Evolutionary conservation across 2,797 vertebrate genomes (phyloP), one percentile per base, ranked within the genome.

Genomic region (Acridotheres tristis): DNA sequence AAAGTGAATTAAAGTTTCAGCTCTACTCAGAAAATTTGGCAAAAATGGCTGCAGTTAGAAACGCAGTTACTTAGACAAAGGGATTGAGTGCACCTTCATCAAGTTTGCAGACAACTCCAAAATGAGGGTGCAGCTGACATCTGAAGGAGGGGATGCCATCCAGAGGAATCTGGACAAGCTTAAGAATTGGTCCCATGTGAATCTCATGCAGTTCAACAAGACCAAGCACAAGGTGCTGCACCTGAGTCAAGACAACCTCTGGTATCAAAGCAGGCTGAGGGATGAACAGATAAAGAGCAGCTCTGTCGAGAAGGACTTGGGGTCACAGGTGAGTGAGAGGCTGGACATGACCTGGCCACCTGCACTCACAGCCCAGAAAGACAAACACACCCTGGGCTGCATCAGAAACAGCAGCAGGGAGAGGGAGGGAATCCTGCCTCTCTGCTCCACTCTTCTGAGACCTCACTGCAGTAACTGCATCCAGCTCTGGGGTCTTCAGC

Each of bases 261-360:
- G 26, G 19, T 36, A 43, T 15, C 27, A 36, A 7, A 0, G 0
- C 18, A 29, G 55, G 6, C 34, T 61, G 62, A 21, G 36, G 18
- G 13, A 14, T 21, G 27, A 50, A 21, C 13, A 43, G 55, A 36
- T 29, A 13, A 15, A 75, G 34, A 61, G 54, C 18, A 75, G 32
- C 16, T 4, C 13, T 61, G 18, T 2, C 0, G 0, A 30, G 53
- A 42, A 42, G 7, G 34, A 12, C 6, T 14, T 55, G 26, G 26
- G 15, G 9, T 9, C 16, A 15, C 4, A 12, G 22, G 10, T 54
- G 62, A 13, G 10, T 43, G 32, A 48, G 34, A 36, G 54, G 5
- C 22, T 43, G 22, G 40, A 8, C 9, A 1, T 5, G 16, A 29
- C 4, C 22, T 2, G 1, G 19, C 19, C 14, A 4, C 8, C 16